Percentiles rank a stretch among this genome's conserved stretches.
These are phyloP conservation scores for Amphipoea oculea DNA, from an alignment of 2,888 invertebrate species.

Conservation along the genomic window DNA sequence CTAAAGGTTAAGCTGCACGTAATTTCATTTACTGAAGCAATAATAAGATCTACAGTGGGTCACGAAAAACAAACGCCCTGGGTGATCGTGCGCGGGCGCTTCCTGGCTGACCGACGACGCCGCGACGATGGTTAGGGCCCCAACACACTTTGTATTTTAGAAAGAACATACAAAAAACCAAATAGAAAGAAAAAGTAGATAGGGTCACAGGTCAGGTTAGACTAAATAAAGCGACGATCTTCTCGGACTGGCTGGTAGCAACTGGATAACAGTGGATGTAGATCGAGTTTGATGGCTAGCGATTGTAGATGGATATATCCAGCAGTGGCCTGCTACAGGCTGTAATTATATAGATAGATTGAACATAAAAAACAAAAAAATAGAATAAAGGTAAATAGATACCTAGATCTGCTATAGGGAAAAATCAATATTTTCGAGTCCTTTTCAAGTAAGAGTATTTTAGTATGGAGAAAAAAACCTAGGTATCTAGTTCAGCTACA, in stretches of 20 bases:
- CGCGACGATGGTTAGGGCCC: conserved; percentile 16
- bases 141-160: neutral
- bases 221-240: neutral
- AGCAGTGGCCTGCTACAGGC: neutral
- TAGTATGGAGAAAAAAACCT: neutral
- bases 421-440: neutral
- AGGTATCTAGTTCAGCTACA: neutral
- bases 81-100: conserved; percentile 71
- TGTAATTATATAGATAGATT: neutral
- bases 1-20: conserved; percentile 61
- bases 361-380: neutral
- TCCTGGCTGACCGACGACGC: conserved; percentile 58
- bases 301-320: too few relatives aligned
- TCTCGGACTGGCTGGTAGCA: neutral
- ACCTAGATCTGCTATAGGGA: neutral
- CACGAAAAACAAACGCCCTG: conserved; percentile 75
- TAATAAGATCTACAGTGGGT: conserved; percentile 69
- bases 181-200: neutral
- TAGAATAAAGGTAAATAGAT: neutral
- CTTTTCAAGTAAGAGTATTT: neutral
- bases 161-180: neutral
- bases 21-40: conserved; percentile 64
- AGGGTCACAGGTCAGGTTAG: neutral
- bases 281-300: neutral
- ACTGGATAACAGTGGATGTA: neutral